A percentile compares a stretch with the other conserved stretches of the same genome.
These are phyloP conservation scores for Lithobius niger DNA, from an alignment of 1,140 invertebrate species.

Conservation along the genomic window DNA sequence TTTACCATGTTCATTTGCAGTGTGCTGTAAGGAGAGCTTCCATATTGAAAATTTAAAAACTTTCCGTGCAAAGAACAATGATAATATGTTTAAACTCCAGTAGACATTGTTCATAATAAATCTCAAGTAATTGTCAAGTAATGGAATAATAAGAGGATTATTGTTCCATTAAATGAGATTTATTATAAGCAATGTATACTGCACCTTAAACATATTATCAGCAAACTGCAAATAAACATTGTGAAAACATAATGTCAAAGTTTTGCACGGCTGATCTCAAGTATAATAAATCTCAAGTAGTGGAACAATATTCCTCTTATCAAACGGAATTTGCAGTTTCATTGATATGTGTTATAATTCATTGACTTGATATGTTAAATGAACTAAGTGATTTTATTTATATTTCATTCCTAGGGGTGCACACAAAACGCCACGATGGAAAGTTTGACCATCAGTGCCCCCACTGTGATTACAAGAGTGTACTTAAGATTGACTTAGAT, in stretches of 20 bases:
- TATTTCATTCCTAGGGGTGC: slow-evolving; percentile 12
- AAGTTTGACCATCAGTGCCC: slow-evolving; percentile 14
- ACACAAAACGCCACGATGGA: slow-evolving; percentile 16
- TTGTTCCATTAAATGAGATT: too few species aligned
- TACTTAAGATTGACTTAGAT: slow-evolving; percentile 16
- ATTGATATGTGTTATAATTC: background rate
- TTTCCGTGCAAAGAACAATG: too few species aligned
- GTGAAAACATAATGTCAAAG: background rate
- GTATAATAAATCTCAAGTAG: background rate
- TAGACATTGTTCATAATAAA: too few species aligned
- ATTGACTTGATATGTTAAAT: background rate
- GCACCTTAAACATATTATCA: too few species aligned
- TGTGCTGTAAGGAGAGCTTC: too few species aligned
- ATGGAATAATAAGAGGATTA: too few species aligned
- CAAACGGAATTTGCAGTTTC: background rate
- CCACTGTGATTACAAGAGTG: slow-evolving; percentile 15
- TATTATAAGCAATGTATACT: too few species aligned
- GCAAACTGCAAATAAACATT: background rate
- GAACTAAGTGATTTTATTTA: background rate
- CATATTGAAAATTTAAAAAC: too few species aligned
- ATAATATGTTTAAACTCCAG: too few species aligned
- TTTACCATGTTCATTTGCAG: too few species aligned
- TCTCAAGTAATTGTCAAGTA: too few species aligned
- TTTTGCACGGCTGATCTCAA: background rate
- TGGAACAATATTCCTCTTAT: background rate